Percentiles rank a stretch among this genome's conserved stretches.
Evolutionary conservation across 2,797 vertebrate genomes (phyloP).

Genomic region (Alca torda): DNA sequence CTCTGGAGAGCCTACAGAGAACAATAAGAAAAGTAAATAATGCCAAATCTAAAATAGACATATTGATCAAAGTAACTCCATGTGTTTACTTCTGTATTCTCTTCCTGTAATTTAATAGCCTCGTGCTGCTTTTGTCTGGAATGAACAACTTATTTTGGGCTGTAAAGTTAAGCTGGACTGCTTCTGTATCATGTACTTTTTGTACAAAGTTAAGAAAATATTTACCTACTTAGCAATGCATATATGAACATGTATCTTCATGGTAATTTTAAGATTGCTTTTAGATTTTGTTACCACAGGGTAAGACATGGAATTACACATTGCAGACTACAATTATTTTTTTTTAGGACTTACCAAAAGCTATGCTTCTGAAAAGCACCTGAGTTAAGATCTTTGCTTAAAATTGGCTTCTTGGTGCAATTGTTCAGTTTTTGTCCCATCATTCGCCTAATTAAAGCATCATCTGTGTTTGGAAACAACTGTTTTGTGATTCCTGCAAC

Average conservation of each 20-base stretch:
- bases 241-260: not conserved
- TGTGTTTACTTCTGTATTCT: not conserved
- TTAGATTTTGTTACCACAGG: not conserved
- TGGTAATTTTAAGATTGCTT: not conserved
- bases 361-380: slow-evolving; percentile 72
- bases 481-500: slow-evolving; percentile 77
- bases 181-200: not conserved
- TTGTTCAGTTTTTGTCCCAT: slow-evolving; percentile 81
- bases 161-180: not conserved
- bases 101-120: not conserved
- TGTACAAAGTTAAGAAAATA: not conserved
- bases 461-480: slow-evolving; percentile 77
- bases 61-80: not conserved
- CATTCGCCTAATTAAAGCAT: slow-evolving; percentile 78
- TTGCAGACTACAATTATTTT: not conserved
- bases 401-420: slow-evolving; percentile 78
- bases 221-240: not conserved
- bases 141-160: not conserved
- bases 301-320: not conserved
- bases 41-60: not conserved
- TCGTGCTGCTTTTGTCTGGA: not conserved
- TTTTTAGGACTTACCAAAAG: slow-evolving; percentile 63
- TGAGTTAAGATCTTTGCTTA: slow-evolving; percentile 74
- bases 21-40: not conserved
- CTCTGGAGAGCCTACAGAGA: not conserved